Percentiles rank a stretch among this genome's conserved stretches.
These are phyloP conservation scores for Ceratotherium simum DNA, from an alignment of 2,113 vertebrate species.

Conservation along the genomic window DNA sequence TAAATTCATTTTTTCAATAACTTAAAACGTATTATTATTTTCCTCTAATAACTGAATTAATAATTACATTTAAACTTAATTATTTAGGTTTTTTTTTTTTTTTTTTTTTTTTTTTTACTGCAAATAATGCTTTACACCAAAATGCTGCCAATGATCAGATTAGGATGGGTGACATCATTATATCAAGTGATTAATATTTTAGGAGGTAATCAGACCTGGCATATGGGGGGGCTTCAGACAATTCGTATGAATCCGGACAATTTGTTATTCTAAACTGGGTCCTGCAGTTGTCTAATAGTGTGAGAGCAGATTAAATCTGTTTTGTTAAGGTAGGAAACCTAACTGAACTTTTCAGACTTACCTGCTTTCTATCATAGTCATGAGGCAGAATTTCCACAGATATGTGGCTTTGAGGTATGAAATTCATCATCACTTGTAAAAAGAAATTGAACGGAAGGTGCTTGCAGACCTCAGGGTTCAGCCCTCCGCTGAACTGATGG, in stretches of 20 bases:
- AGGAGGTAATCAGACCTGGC: background rate
- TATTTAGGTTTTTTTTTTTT: background rate
- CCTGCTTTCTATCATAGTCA: background rate
- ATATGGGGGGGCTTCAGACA: background rate
- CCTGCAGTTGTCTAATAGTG: background rate
- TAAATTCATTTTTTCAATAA: background rate
- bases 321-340: background rate
- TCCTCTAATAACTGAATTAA: background rate
- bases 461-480: too few species aligned
- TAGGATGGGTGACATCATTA: background rate
- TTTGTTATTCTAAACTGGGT: background rate
- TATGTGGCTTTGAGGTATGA: background rate
- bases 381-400: background rate
- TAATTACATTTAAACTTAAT: background rate
- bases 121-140: background rate
- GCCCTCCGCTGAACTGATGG: accelerated
- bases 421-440: background rate
- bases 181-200: background rate
- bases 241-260: background rate
- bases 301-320: background rate
- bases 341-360: background rate
- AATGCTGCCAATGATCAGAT: background rate
- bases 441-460: background rate
- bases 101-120: background rate
- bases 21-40: background rate